Base-by-base conservation (phyloP, 2,113 vertebrate species). In the Clarias gariepinus region DNA sequence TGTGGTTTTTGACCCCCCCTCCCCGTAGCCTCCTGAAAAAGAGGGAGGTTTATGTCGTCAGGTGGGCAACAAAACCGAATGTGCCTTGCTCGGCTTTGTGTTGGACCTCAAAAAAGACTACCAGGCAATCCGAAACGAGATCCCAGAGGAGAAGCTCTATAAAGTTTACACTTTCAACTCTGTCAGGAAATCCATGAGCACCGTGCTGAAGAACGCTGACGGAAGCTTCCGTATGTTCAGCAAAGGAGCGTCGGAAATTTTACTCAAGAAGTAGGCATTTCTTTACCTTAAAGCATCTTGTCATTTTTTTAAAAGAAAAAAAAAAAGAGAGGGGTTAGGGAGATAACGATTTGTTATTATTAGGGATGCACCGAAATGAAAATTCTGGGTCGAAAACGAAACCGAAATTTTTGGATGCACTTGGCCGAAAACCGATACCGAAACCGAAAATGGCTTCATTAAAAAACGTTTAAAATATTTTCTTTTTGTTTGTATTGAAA, bases 111-210 rank as follows among this genome's bases (percentile, higher is more conserved):
- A 98, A 93, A 96, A 96, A 36, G 97, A 99, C 93, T 99, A 99
- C 94, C 97, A 99, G 93, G 94, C 96, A 0, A 96, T 99, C 88
- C 97, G 98, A 92, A 97, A 96, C 73, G 98, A 99, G 94, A 98
- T 99, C 92, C 97, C 98, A 0, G 98, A 99, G 93, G 98, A 99
- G 92, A 96, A 97, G 91, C 93, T 99, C 18, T 97, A 98, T 95
- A 99, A 99, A 95, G 98, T 99, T 89, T 99, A 99, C 92, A 99
- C 98, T 88, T 99, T 99, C 95, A 99, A 99, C 94, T 99, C 98
- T 60, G 96, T 97, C 90, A 96, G 98, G 92, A 99, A 99, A 91
- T 99, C 98, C 7, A 99, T 99, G 98, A 99, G 98, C 94, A 99
- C 98, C 41, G 98, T 99, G 91, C 92, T 99, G 92, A 98, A 98